Evolutionary conservation across 2,113 vertebrate genomes (phyloP).

Genomic region (Tragulus kanchil): DNA sequence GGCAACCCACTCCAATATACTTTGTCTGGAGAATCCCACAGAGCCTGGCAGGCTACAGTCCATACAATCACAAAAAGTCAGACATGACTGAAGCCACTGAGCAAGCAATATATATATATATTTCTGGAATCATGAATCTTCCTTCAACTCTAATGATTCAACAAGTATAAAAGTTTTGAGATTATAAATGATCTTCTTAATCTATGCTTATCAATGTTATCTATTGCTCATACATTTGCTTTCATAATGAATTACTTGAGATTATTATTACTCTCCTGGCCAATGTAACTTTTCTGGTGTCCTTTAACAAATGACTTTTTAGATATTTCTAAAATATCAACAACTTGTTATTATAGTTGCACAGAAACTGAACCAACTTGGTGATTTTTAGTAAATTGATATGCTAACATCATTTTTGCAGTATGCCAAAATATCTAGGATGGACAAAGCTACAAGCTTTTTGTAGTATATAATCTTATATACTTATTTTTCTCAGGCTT

Average conservation of each 20-base stretch:
- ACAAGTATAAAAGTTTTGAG: neutral
- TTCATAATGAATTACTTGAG: neutral
- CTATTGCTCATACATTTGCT: neutral
- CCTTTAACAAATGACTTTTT: neutral
- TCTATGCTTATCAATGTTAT: neutral
- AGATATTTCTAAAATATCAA: neutral
- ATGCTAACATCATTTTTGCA: neutral
- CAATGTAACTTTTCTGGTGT: neutral
- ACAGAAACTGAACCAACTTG: neutral
- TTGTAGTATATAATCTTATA: neutral
- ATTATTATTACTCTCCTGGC: neutral
- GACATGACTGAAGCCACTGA: neutral
- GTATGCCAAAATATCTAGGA: neutral
- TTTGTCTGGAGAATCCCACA: neutral
- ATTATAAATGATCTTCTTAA: conserved; percentile 1
- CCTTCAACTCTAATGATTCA: neutral
- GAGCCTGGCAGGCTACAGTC: neutral
- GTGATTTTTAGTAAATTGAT: neutral
- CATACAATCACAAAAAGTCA: fast-evolving
- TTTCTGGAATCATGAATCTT: conserved; percentile 7
- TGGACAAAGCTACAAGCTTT: neutral
- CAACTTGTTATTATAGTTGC: neutral
- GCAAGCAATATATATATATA: neutral
- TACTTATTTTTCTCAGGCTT: neutral
- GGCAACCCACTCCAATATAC: neutral